These are phyloP conservation scores for Leptoclinus maculatus DNA, from an alignment of 2,797 vertebrate genomes.

Conservation along the genomic window DNA sequence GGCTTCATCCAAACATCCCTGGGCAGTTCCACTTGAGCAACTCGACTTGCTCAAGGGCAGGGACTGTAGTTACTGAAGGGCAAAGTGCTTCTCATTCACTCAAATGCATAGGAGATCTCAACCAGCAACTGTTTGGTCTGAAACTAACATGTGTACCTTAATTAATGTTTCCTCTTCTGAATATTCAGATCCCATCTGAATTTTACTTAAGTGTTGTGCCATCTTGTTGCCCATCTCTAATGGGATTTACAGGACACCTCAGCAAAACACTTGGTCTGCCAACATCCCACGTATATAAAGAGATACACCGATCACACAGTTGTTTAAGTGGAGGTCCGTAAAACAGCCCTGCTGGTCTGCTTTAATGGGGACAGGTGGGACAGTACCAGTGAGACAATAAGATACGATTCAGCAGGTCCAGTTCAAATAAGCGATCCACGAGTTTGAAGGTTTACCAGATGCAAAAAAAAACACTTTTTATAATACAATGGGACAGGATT, in stretches of 20 bases:
- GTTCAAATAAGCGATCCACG: background rate
- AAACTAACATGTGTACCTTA: background rate
- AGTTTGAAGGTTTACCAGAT: background rate
- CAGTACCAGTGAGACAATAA: background rate
- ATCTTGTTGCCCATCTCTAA: background rate
- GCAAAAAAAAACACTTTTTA: background rate
- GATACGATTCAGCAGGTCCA: background rate
- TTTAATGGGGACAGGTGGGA: background rate
- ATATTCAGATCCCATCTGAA: background rate
- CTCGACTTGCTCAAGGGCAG: constrained; percentile 64
- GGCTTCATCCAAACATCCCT: constrained; percentile 52
- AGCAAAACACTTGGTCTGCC: background rate
- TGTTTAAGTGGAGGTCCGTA: background rate
- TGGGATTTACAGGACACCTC: background rate
- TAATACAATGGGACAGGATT: background rate
- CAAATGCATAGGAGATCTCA: constrained; percentile 36
- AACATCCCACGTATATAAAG: background rate
- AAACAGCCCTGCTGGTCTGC: background rate
- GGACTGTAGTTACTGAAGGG: constrained; percentile 26
- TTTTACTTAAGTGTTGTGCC: background rate
- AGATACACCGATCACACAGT: background rate
- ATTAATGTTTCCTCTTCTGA: background rate
- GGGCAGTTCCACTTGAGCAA: constrained; percentile 52
- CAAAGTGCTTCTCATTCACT: constrained; percentile 38
- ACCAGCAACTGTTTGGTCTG: constrained; percentile 21